Evolutionary conservation across 1,140 invertebrate genomes (phyloP).

Genomic region (Oreohelix idahoensis): DNA sequence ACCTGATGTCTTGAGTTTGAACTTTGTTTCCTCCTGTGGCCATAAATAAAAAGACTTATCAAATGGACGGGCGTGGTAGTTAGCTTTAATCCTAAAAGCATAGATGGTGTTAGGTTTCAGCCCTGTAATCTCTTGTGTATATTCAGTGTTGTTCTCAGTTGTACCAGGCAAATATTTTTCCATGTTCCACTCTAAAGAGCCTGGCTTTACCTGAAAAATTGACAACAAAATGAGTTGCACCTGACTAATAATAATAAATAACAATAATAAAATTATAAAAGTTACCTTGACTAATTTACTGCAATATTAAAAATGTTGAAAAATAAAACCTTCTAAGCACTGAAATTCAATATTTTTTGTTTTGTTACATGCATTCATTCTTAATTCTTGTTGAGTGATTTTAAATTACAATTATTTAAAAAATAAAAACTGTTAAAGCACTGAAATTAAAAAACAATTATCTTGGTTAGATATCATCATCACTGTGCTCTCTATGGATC

Average conservation of each 20-base stretch:
- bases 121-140: constrained; percentile 47
- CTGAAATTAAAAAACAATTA: too few relatives aligned
- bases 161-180: constrained; percentile 5
- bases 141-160: constrained; percentile 47
- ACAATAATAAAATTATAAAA: neutral
- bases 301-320: too few relatives aligned
- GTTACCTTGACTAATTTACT: too few relatives aligned
- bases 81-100: constrained; percentile 81
- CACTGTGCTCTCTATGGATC: too few relatives aligned
- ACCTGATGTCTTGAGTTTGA: constrained; percentile 84
- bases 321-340: too few relatives aligned
- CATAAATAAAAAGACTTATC: constrained; percentile 41
- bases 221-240: neutral
- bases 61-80: constrained; percentile 76
- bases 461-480: too few relatives aligned
- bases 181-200: neutral
- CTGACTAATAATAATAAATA: neutral
- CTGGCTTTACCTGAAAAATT: neutral
- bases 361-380: too few relatives aligned
- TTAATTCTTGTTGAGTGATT: too few relatives aligned
- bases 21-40: constrained; percentile 69
- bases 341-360: too few relatives aligned
- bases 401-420: too few relatives aligned
- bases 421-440: too few relatives aligned
- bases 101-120: constrained; percentile 83